These are phyloP conservation scores for Sebastes vulpes DNA, from an alignment of 2,797 vertebrate species.

Conservation along the genomic window DNA sequence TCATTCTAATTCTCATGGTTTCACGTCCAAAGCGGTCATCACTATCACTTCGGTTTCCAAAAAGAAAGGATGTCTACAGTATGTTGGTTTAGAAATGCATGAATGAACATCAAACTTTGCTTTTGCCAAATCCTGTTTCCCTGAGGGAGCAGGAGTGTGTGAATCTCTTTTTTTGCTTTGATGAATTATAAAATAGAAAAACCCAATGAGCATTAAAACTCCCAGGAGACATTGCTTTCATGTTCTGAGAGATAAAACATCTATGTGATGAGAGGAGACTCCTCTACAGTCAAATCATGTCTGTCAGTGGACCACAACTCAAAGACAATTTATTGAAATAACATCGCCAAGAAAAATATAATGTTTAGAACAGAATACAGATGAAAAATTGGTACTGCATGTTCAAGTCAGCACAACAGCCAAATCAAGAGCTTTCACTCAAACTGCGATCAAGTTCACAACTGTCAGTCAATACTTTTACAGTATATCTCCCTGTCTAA, in stretches of 20 bases:
- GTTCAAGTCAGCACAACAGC: background rate
- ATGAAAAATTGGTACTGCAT: background rate
- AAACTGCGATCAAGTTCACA: background rate
- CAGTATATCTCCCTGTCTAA: slow-evolving; percentile 2
- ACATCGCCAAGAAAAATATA: background rate
- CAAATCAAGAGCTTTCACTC: slow-evolving; percentile 15
- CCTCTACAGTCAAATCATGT: slow-evolving; percentile 4
- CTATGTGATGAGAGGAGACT: slow-evolving; percentile 2
- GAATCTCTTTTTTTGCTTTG: slow-evolving; percentile 38
- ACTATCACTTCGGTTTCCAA: slow-evolving; percentile 49
- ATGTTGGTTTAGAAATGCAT: slow-evolving; percentile 37
- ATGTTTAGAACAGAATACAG: background rate
- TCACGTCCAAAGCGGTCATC: slow-evolving; percentile 37
- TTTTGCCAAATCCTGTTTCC: slow-evolving; percentile 23
- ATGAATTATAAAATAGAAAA: slow-evolving; percentile 36
- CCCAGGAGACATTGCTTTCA: slow-evolving; percentile 29
- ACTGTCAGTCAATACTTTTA: background rate
- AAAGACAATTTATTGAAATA: slow-evolving; percentile 6
- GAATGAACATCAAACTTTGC: slow-evolving; percentile 33
- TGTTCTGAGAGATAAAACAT: slow-evolving; percentile 28
- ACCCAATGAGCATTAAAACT: slow-evolving; percentile 1
- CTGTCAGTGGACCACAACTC: background rate
- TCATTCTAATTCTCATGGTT: slow-evolving; percentile 44
- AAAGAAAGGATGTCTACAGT: slow-evolving; percentile 17
- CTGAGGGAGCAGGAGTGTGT: background rate